Evolutionary conservation across 2,888 invertebrate species (phyloP).

Genomic region (Cerceris rybyensis): DNA sequence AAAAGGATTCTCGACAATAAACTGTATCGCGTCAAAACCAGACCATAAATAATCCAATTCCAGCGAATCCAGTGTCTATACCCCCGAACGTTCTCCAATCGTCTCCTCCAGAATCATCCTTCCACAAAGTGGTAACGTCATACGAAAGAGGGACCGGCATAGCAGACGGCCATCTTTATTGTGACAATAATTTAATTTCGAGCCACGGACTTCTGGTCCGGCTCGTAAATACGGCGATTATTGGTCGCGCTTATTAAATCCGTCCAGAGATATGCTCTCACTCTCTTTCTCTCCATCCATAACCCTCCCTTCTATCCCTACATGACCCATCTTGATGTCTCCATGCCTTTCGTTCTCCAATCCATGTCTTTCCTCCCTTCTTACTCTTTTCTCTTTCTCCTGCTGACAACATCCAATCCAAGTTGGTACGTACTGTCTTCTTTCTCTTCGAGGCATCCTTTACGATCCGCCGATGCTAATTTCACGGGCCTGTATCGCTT

Average conservation of each 20-base stretch:
- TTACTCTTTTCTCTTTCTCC: conserved; percentile 40
- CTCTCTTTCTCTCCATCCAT: conserved; percentile 3
- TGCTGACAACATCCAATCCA: conserved; percentile 68
- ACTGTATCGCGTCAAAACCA: no score
- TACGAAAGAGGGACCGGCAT: conserved; percentile 1
- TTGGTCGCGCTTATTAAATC: conserved; percentile 79
- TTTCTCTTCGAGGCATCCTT: conserved; percentile 66
- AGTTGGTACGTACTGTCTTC: conserved; percentile 62
- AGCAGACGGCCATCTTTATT: conserved; percentile 71
- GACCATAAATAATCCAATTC: no score
- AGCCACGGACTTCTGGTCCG: conserved; percentile 59
- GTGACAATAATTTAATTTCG: conserved; percentile 79
- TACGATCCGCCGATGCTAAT: conserved; percentile 81
- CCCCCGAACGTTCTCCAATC: background rate
- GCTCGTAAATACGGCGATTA: conserved; percentile 80
- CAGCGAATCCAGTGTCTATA: background rate
- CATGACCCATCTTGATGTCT: conserved; percentile 44
- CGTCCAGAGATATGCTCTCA: conserved; percentile 47
- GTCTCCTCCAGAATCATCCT: background rate
- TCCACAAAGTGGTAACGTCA: conserved; percentile 17
- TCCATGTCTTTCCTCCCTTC: conserved; percentile 49
- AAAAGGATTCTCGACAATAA: no score
- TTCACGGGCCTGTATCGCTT: conserved; percentile 79
- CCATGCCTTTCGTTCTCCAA: conserved; percentile 24
- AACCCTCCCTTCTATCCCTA: conserved; percentile 23